Evolutionary conservation across 2,113 vertebrate species (phyloP), one percentile per base, ranked within the genome.

Genomic region (Zootoca vivipara): DNA sequence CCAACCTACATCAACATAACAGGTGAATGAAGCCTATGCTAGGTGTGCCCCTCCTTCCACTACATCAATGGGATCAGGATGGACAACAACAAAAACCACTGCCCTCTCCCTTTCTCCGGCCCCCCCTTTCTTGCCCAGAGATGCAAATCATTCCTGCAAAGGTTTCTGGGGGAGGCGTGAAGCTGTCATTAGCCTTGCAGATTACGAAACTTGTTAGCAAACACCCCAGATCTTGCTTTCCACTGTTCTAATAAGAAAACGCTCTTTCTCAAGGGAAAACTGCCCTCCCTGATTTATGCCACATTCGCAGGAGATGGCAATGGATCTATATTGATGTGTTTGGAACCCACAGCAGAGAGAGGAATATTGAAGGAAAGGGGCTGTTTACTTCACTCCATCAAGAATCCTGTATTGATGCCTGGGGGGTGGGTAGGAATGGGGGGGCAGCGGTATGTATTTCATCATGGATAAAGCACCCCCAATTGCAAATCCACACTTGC

Each of bases 241-340:
- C 88, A 89, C 85, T 93, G 91, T 80, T 89, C 92, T 93, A 85
- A 92, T 93, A 89, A 93, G 85, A 91, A 94, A 94, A 75, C 79
- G 13, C 88, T 93, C 90, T 90, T 91, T 94, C 92, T 88, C 84
- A 74, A 26, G 65, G 94, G 92, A 80, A 91, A 94, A 92, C 83
- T 90, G 70, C 18, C 73, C 0, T 9, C 84, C 78, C 83, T 65
- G 95, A 92, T 93, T 95, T 91, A 93, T 93, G 89, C 69, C 91
- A 89, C 10, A 74, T 82, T 95, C 85, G 89, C 90, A 91, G 85
- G 91, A 86, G 93, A 30, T 90, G 88, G 82, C 91, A 38, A 91
- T 92, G 92, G 94, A 94, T 94, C 93, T 93, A 91, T 95, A 95
- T 95, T 90, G 94, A 95, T 94, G 93, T 83, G 35, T 87, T 52